Conservation (phyloP, 2,797 vertebrate genomes). For the Taeniopygia guttata region DNA sequence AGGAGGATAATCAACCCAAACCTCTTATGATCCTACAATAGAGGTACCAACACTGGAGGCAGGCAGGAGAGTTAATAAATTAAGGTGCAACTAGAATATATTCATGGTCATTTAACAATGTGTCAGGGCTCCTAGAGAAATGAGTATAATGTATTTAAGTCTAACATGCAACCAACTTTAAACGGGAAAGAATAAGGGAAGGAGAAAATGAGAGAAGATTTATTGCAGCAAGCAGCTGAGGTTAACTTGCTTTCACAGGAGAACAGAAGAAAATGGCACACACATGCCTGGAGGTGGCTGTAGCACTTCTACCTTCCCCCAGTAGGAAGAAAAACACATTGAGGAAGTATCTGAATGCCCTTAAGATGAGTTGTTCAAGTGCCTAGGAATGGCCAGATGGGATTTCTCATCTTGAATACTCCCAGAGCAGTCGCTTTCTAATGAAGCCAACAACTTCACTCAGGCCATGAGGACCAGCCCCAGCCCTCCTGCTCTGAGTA, state of each 20-base stretch:
- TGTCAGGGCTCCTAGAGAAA: constrained; percentile 37
- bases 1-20: constrained; percentile 31
- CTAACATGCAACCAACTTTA: constrained; percentile 25
- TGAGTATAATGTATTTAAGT: constrained; percentile 11
- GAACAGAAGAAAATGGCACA: neutral
- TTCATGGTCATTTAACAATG: neutral
- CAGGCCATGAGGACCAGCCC: neutral
- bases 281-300: neutral
- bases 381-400: neutral
- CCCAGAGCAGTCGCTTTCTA: neutral
- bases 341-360: neutral
- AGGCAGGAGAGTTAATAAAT: constrained; percentile 36
- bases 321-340: neutral
- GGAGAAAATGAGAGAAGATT: constrained; percentile 14
- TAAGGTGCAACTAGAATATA: constrained; percentile 41
- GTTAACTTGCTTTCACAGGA: neutral
- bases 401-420: neutral
- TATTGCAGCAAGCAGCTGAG: constrained; percentile 15
- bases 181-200: constrained; percentile 4
- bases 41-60: neutral
- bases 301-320: neutral
- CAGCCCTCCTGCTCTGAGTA: neutral
- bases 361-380: neutral
- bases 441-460: neutral
- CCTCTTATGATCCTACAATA: neutral